Base-by-base conservation (phyloP, 2,888 invertebrate species). In the Cryptus viduatorius region DNA sequence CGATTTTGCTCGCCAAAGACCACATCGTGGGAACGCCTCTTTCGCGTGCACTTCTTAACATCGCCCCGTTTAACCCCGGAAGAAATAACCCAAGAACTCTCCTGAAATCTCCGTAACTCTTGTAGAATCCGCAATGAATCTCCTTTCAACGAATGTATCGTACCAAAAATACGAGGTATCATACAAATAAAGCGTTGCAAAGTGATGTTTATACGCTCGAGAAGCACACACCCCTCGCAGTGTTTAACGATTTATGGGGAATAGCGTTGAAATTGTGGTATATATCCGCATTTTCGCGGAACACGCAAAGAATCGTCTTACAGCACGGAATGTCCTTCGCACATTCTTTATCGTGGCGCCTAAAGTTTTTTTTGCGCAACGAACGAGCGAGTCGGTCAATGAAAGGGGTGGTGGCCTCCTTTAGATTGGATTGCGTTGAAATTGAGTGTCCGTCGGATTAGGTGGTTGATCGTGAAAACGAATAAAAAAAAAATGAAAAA, bases 391-490 rank as follows among this genome's bases (percentile, higher is more conserved):
- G 31, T 50, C 10, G n/a, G 48, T 4, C 50, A 31, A 10, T 24
- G 31, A 31, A n/a, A 8, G 50, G 24, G 68, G 46, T 29, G n/a
- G 16, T 42, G 37, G 14, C 29, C 8, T 19, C 24, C 4, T 29
- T 12, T 10, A 16, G 61, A 68, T 69, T 78, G n/a, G 46, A 59
- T 59, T 68, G 24, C 31, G 16, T 59, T 59, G 59, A 46, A 78
- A 69, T 78, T 69, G 59, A 78, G 8, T 46, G 37, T 8, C 59
- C 46, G 16, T 14, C 29, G 31, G 46, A 69, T 78, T 68, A 71
- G 19, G 42, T 42, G 59, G 59, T 16, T 24, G 31, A 44, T 31
- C 24, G 42, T 46, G n/a, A 1, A 44, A 37, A 12, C 31, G 48
- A 16, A 61, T 64, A 24, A 24, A 73, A 31, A 46, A 61, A 59